Evolutionary conservation across 1,140 invertebrate genomes (phyloP).

Genomic region (Phymorhynchus buccinoides): DNA sequence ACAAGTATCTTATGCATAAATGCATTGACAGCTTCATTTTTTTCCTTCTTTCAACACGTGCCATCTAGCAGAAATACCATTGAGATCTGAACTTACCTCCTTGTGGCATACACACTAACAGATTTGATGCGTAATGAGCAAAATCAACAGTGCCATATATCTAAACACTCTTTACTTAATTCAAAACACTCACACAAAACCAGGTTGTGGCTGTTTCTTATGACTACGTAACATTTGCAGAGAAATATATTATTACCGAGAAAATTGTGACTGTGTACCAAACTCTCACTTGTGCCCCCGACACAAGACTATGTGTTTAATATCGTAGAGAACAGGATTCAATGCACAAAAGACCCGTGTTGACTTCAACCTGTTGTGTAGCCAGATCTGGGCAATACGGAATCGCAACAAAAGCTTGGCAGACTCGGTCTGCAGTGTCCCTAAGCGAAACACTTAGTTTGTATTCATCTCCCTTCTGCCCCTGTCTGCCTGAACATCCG

Average conservation of each 20-base stretch:
- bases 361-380: neutral
- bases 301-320: slow-evolving; percentile 3
- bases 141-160: slow-evolving; percentile 30
- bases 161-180: neutral
- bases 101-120: neutral
- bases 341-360: slow-evolving; percentile 11
- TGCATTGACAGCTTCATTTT: neutral
- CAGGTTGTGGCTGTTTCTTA: slow-evolving; percentile 14
- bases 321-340: neutral
- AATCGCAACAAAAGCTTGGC: slow-evolving; percentile 9
- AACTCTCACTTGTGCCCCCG: neutral
- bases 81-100: slow-evolving; percentile 14
- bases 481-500: neutral
- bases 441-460: neutral
- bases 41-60: neutral
- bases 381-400: neutral
- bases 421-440: slow-evolving; percentile 5
- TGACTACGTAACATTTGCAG: neutral
- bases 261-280: neutral
- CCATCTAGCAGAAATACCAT: slow-evolving; percentile 3
- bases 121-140: neutral
- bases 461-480: too few species aligned
- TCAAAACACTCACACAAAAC: neutral
- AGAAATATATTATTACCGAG: too few species aligned
- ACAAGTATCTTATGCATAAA: neutral